These are phyloP conservation scores for Cherax destructor DNA, from an alignment of 1,140 invertebrate genomes.

Conservation along the genomic window DNA sequence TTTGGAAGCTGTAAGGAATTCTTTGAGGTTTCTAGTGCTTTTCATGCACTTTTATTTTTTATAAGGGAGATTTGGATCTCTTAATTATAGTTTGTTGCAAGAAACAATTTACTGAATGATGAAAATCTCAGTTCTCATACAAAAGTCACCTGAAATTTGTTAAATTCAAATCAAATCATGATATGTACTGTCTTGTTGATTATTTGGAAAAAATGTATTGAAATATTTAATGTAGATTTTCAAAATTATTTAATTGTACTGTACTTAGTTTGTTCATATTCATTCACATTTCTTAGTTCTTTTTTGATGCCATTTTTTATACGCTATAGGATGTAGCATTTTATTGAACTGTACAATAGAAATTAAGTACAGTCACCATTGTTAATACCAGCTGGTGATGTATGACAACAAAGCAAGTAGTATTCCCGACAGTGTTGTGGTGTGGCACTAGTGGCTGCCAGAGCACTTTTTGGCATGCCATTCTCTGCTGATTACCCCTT, in stretches of 20 bases:
- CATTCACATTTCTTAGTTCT: conserved; percentile 24
- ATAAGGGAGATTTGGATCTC: conserved; percentile 29
- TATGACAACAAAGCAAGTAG: conserved; percentile 32
- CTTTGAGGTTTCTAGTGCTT: conserved; percentile 28
- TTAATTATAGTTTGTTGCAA: conserved; percentile 30
- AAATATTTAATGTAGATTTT: conserved; percentile 2
- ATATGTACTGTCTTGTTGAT: neutral
- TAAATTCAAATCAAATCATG: neutral
- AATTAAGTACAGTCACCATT: conserved; percentile 27
- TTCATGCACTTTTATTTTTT: conserved; percentile 38
- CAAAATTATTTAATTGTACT: neutral
- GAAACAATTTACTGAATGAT: conserved; percentile 2
- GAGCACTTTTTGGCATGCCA: neutral
- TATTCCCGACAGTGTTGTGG: neutral
- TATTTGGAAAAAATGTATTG: neutral
- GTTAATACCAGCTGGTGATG: conserved; percentile 39
- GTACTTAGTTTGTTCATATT: conserved; percentile 28
- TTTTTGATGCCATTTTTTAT: conserved; percentile 28
- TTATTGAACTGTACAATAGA: conserved; percentile 38
- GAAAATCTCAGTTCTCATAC: neutral
- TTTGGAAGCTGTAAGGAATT: conserved; percentile 32
- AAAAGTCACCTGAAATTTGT: neutral
- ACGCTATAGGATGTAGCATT: conserved; percentile 42
- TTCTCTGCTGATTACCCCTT: conserved; percentile 57
- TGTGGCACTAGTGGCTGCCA: neutral